phyloP scores from a whole-genome alignment of 2,888 invertebrate species.

The Pyrochroa serraticornis region DNA sequence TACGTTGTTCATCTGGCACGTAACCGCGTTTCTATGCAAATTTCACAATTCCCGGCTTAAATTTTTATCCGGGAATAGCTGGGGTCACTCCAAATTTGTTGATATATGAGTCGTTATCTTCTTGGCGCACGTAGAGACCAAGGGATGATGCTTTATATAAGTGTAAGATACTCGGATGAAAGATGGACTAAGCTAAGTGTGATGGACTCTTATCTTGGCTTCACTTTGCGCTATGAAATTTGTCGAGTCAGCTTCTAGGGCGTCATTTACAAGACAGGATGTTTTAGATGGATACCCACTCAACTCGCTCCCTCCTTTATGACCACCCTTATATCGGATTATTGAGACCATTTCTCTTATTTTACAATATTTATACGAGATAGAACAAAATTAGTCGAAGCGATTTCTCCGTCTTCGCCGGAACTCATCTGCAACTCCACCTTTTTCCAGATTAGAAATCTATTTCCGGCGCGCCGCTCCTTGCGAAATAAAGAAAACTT shows the following conservation, averaged over 20 bases:
- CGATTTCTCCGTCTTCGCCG: not conserved
- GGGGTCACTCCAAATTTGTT: slow-evolving; percentile 29
- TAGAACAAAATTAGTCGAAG: too few relatives aligned
- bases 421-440: slow-evolving; percentile 13
- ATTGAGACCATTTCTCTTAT: slow-evolving; percentile 20
- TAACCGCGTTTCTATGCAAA: not conserved
- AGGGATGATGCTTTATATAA: slow-evolving; percentile 32
- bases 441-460: slow-evolving; percentile 21
- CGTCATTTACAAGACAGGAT: slow-evolving; percentile 34
- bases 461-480: slow-evolving; percentile 9
- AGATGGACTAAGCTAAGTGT: slow-evolving; percentile 41
- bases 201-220: slow-evolving; percentile 43
- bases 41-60: not conserved
- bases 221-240: slow-evolving; percentile 39
- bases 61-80: slow-evolving; percentile 2
- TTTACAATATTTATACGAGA: slow-evolving; percentile 13
- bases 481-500: slow-evolving; percentile 24
- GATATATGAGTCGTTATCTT: slow-evolving; percentile 33
- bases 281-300: slow-evolving; percentile 36
- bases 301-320: slow-evolving; percentile 30
- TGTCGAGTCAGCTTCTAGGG: slow-evolving; percentile 41
- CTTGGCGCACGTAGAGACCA: slow-evolving; percentile 25
- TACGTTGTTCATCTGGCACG: not conserved
- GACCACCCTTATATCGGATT: slow-evolving; percentile 27
- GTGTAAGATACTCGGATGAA: slow-evolving; percentile 37